Conservation (phyloP, 2,113 vertebrate species). For the Herpailurus yagouaroundi region DNA sequence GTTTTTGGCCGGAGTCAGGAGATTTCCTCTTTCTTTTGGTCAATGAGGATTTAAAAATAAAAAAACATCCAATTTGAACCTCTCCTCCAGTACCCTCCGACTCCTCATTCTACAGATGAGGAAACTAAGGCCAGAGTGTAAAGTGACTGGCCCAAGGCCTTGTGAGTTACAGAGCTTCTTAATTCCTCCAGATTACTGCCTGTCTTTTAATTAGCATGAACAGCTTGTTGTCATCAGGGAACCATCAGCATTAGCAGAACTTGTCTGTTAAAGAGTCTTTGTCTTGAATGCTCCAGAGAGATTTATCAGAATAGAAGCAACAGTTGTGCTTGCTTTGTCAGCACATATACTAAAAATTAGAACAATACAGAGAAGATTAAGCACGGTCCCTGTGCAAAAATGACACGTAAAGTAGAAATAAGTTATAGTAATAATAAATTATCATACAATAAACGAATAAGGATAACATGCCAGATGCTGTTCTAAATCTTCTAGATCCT, state of each 20-base stretch:
- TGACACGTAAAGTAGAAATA: neutral
- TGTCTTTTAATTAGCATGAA: neutral
- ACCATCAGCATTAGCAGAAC: neutral
- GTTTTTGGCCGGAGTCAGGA: neutral
- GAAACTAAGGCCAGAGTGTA: neutral
- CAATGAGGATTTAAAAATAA: conserved; percentile 28
- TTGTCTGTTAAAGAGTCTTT: neutral
- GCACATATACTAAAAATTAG: neutral
- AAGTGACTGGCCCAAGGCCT: neutral
- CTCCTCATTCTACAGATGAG: neutral
- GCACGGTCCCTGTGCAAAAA: neutral
- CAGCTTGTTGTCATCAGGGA: neutral
- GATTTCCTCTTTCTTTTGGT: conserved; percentile 41
- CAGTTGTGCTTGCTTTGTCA: neutral
- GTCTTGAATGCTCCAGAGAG: neutral
- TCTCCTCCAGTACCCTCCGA: neutral
- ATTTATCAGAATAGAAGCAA: neutral
- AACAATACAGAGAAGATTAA: neutral
- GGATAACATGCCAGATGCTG: neutral
- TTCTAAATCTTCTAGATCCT: neutral
- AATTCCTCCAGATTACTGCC: neutral
- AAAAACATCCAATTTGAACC: conserved; percentile 6
- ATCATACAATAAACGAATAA: neutral
- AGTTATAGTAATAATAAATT: neutral
- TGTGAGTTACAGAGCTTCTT: neutral